These are phyloP conservation scores for Muraenolepis orangiensis DNA, from an alignment of 2,797 vertebrate species.

Conservation along the genomic window DNA sequence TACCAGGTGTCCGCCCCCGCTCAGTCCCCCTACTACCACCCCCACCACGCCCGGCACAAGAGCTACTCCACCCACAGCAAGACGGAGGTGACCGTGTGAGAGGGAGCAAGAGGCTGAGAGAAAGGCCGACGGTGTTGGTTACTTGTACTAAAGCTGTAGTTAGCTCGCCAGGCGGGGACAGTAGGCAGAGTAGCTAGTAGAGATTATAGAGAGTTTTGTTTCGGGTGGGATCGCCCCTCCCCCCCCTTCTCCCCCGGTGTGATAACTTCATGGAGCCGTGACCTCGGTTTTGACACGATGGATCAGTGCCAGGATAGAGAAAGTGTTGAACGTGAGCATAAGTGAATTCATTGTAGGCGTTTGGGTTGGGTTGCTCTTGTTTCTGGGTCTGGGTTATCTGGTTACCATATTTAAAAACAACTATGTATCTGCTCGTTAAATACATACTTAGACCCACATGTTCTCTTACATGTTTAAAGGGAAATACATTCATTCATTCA, in stretches of 20 bases:
- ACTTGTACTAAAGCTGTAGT: background rate
- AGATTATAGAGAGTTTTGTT: background rate
- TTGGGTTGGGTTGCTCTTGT: no score
- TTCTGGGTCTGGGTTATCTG: no score
- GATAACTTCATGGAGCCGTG: background rate
- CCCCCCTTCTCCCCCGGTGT: background rate
- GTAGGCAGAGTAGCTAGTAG: background rate
- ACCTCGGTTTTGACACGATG: background rate
- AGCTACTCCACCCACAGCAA: conserved; percentile 90
- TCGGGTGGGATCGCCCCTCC: no score
- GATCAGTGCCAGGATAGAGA: background rate
- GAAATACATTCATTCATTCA: no score
- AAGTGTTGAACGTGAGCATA: background rate
- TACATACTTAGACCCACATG: no score
- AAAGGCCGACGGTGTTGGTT: background rate
- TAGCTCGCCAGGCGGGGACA: background rate
- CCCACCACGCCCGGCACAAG: conserved; percentile 71
- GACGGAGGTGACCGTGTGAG: conserved; percentile 90
- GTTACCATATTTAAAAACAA: no score
- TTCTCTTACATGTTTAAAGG: no score
- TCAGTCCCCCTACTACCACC: conserved; percentile 58
- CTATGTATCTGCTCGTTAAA: no score
- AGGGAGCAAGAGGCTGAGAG: background rate
- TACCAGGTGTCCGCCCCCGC: conserved; percentile 45
- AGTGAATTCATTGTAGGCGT: background rate